Evolutionary conservation across 2,888 invertebrate species (phyloP), one percentile per base, ranked within the genome.

Genomic region (Incurvaria masculella): DNA sequence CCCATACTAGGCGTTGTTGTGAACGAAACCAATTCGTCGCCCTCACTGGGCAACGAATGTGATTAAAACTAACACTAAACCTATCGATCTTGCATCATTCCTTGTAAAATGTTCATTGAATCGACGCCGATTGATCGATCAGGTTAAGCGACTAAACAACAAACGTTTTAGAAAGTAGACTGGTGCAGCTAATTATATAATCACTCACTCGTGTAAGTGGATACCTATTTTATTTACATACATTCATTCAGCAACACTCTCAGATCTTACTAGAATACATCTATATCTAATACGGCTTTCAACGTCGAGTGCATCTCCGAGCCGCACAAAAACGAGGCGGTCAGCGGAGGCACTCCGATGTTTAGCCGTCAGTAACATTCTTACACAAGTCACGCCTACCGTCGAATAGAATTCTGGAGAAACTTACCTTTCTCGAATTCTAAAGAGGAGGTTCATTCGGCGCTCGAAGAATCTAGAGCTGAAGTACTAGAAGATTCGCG

Each of bases 221-320:
- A 10, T 23, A 6, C 5, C 10, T 23, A 10, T 6, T 23, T 33
- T 33, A 33, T 33, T 47, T 73, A 75, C 70, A 74, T 51, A 66
- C 75, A 40, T 66, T 69, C 67, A 65, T 48, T 45, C 11, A 64
- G 44, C 69, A 75, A 75, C 65, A 68, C 71, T 94, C 94, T 94
- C 89, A 91, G 94, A 94, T 94, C 94, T 88, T 94, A 94, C 93
- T 81, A 81, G 79, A 86, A 93, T 93, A 94, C 94, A 94, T 94
- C 94, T 94, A 94, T 94, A 94, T 94, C 91, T 91, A 90, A 89
- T 87, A 88, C 83, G 80, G 79, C 78, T 80, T 75, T 75, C 73
- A 61, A 66, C 66, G 58, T 54, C 5, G 63, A 66, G 57, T 14
- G 11, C 33, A 4, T 4, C 5, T 23, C 53, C 2, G 18, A 11